Evolutionary conservation across 2,888 invertebrate genomes (phyloP).

Genomic region (Heliconius ismenius): DNA sequence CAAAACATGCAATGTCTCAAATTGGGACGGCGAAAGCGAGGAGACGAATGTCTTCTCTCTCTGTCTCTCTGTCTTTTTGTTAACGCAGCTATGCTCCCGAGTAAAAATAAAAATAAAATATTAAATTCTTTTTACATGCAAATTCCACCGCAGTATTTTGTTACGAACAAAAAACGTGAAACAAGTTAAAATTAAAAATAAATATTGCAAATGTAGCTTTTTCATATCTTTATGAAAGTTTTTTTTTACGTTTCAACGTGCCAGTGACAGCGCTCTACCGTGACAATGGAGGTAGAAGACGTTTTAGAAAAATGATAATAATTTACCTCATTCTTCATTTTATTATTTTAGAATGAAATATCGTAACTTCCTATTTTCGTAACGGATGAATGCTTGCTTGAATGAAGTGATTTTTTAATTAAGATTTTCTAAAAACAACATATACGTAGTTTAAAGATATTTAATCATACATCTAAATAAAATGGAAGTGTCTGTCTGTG

Average conservation of each 20-base stretch:
- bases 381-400: background rate
- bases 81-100: too few species aligned
- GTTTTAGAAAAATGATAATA: slow-evolving; percentile 6
- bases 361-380: background rate
- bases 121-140: background rate
- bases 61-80: too few species aligned
- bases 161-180: background rate
- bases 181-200: slow-evolving; percentile 19
- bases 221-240: slow-evolving; percentile 10
- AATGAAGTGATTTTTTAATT: too few species aligned
- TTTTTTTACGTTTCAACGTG: slow-evolving; percentile 27
- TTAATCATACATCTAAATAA: too few species aligned
- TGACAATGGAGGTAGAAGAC: slow-evolving; percentile 4
- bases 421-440: background rate
- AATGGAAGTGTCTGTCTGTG: too few species aligned
- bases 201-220: slow-evolving; percentile 6
- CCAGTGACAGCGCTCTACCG: slow-evolving; percentile 20
- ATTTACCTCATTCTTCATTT: slow-evolving; percentile 14
- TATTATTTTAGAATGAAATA: slow-evolving; percentile 5
- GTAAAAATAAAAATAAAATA: background rate
- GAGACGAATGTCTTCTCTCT: too few species aligned
- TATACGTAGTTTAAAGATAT: background rate
- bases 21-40: too few species aligned
- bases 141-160: background rate
- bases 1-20: too few species aligned